Evolutionary conservation across 2,113 vertebrate genomes (phyloP).

Genomic region (Dryoscopus gambensis): DNA sequence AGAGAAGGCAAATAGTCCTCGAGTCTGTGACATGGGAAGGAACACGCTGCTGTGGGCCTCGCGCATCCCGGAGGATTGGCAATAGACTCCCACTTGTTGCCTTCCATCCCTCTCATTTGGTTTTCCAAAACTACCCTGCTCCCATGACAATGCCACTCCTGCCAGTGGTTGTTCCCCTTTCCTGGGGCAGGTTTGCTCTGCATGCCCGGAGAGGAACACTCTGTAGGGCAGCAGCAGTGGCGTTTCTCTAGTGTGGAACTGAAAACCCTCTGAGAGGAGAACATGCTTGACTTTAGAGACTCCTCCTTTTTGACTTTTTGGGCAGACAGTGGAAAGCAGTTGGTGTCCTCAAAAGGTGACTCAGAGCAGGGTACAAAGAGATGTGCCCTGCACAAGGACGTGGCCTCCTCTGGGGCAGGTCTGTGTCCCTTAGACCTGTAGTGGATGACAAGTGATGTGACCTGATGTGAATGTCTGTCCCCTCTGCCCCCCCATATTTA

Average conservation of each 20-base stretch:
- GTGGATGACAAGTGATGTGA: not conserved
- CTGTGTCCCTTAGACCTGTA: not conserved
- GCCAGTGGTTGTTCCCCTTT: not conserved
- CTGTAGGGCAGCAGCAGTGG: not conserved
- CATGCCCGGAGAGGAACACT: not conserved
- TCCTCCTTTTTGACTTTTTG: not conserved
- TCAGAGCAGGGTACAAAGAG: not conserved
- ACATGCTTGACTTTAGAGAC: not conserved
- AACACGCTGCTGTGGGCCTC: not conserved
- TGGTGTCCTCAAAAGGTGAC: not conserved
- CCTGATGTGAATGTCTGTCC: not conserved
- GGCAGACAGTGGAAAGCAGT: not conserved
- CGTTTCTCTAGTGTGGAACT: not conserved
- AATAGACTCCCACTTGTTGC: not conserved
- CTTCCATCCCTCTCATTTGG: not conserved
- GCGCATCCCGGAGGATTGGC: not conserved
- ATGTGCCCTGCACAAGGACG: not conserved
- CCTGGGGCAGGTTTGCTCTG: not conserved
- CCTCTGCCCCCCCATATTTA: slow-evolving; percentile 29
- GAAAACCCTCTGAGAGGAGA: not conserved
- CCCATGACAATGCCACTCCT: not conserved
- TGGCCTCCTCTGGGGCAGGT: not conserved
- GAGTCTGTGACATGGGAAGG: not conserved
- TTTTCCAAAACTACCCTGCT: not conserved
- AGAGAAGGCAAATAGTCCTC: not conserved